These are phyloP conservation scores for Ormyrus thymus DNA, from an alignment of 2,888 invertebrate species.

Conservation along the genomic window DNA sequence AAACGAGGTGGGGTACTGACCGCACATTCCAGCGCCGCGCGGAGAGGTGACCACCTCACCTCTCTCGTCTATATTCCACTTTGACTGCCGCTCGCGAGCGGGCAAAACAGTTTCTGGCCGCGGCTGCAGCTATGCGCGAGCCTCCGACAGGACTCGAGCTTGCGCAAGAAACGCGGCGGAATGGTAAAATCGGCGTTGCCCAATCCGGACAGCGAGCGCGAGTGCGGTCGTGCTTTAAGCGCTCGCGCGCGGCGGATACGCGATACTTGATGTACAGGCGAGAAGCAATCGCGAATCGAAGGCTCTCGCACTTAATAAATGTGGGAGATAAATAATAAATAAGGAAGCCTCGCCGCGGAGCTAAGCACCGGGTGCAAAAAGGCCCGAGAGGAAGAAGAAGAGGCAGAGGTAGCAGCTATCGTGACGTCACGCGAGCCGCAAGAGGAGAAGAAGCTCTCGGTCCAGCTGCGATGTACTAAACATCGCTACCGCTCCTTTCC, in stretches of 20 bases:
- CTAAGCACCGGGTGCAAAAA: constrained; percentile 1
- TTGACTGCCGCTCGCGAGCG: constrained; percentile 21
- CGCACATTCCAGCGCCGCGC: constrained; percentile 51
- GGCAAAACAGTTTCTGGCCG: constrained; percentile 16
- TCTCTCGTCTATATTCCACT: constrained; percentile 36
- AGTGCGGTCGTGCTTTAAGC: not conserved
- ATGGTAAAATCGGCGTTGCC: constrained; percentile 11
- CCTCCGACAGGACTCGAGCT: not conserved
- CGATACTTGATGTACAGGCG: no score
- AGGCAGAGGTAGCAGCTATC: not conserved
- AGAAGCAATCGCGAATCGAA: constrained; percentile 6
- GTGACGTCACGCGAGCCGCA: constrained; percentile 32
- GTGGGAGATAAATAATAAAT: constrained; percentile 28
- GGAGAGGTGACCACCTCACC: constrained; percentile 51
- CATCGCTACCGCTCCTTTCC: constrained; percentile 21
- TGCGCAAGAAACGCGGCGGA: not conserved
- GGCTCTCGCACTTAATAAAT: constrained; percentile 32
- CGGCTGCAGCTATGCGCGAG: not conserved
- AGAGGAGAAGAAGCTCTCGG: constrained; percentile 12
- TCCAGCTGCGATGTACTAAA: constrained; percentile 27
- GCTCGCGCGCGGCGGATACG: not conserved
- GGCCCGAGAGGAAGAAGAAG: not conserved
- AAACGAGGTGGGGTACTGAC: constrained; percentile 55
- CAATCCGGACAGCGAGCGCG: not conserved
- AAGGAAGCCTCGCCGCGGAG: constrained; percentile 6